Base-by-base conservation (phyloP, 92 coral and sea anemone species). In the Phymanthus crucifer region DNA sequence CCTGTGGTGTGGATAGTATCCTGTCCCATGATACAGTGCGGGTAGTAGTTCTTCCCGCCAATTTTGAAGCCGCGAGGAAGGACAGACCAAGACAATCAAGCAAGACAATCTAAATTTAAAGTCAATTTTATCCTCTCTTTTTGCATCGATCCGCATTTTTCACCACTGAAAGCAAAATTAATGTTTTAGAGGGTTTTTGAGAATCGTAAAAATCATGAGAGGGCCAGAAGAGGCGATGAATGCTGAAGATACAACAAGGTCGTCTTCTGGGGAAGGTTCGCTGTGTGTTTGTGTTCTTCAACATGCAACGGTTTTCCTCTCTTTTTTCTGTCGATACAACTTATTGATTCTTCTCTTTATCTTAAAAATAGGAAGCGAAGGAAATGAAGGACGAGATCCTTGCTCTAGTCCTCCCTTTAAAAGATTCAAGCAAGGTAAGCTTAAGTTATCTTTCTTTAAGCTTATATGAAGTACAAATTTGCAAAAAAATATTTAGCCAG, bases 361-460 rank as follows among this genome's bases (percentile, higher is more conserved):
- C 31, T 7, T 40, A 10, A 34, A 78, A n/a, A 73, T 38, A 24
- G 72, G 16, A 8, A 65, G 17, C 14, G 73, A 66, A n/a, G 16
- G 47, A 23, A 13, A n/a, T 11, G 78, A 69, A 43, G 92, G 84
- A 67, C 84, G 92, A 72, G 97, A 90, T 78, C 92, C 89, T 37
- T 90, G 99, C 77, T 78, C 93, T 38, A 96, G 99, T 52, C 99
- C 99, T n/a, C 99, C 99, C 5, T 96, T 96, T 78, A 96, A 96
- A 81, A 83, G 98, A 47, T 87, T 96, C 0, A 96, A 96, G 56
- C 99, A 96, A 89, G 99, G 99, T 96, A 64, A 40, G n/a, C n/a
- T n/a, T n/a, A n/a, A n/a, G n/a, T n/a, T n/a, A n/a, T n/a, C n/a
- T n/a, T n/a, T 45, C 40, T 50, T 72, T 32, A 29, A 18, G 32